Percentiles rank a stretch among this genome's conserved stretches.
phyloP scores from a whole-genome alignment of 2,113 vertebrate genomes.

The Osmerus mordax region DNA sequence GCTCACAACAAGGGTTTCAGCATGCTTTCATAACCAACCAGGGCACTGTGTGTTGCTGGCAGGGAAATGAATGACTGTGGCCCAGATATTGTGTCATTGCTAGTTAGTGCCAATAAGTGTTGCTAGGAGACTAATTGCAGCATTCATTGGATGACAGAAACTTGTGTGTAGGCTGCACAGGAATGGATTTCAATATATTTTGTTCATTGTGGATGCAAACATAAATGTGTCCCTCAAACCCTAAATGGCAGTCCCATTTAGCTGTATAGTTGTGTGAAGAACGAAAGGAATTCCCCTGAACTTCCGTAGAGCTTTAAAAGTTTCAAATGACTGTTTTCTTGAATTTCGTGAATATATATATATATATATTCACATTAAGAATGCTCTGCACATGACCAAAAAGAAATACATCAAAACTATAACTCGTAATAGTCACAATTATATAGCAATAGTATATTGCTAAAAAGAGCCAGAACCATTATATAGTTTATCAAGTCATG shows the following conservation, averaged over 20 bases:
- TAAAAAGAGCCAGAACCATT: too few species aligned
- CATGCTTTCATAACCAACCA: neutral
- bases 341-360: too few species aligned
- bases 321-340: too few species aligned
- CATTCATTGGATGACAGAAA: neutral
- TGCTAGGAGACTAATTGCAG: slow-evolving; percentile 1
- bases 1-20: neutral
- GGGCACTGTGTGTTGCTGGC: neutral
- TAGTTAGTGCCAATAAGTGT: neutral
- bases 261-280: slow-evolving; percentile 40
- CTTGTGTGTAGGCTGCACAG: neutral
- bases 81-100: neutral
- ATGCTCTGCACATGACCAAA: too few species aligned
- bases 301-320: too few species aligned
- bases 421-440: too few species aligned
- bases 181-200: neutral
- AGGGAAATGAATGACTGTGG: neutral
- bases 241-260: too few species aligned
- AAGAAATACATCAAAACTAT: too few species aligned
- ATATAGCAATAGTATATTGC: too few species aligned
- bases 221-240: too few species aligned
- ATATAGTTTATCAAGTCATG: too few species aligned
- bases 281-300: slow-evolving; percentile 72
- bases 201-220: neutral
- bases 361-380: too few species aligned